Conservation (phyloP, 2,888 invertebrate species). For the Thumatha senex region DNA sequence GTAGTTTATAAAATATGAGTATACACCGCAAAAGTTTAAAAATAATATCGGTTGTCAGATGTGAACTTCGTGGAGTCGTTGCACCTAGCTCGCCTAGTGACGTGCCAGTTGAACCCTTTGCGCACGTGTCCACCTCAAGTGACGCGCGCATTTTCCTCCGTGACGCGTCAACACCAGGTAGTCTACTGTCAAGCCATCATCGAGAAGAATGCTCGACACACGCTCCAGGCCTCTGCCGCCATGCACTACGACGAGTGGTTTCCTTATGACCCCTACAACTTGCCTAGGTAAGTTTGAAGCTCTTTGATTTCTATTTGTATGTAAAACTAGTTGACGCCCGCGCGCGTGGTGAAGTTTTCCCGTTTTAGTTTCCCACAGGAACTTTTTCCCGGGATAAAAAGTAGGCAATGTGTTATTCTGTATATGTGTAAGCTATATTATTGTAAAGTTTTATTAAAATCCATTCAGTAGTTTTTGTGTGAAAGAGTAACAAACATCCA, state of each 20-base stretch:
- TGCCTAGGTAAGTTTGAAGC: conserved; percentile 83
- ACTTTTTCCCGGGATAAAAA: too few relatives aligned
- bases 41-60: conserved; percentile 75
- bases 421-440: too few relatives aligned
- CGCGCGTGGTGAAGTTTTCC: too few relatives aligned
- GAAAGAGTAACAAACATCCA: too few relatives aligned
- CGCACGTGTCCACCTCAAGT: conserved; percentile 90
- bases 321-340: too few relatives aligned
- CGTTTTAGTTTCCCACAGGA: too few relatives aligned
- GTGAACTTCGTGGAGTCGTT: conserved; percentile 90
- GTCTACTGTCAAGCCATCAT: conserved; percentile 96
- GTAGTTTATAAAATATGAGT: too few relatives aligned
- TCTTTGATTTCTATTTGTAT: too few relatives aligned
- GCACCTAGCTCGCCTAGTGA: conserved; percentile 93
- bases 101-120: conserved; percentile 94
- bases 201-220: conserved; percentile 89
- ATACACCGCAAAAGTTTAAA: not conserved
- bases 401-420: too few relatives aligned
- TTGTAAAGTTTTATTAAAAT: too few relatives aligned
- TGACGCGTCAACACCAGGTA: conserved; percentile 92
- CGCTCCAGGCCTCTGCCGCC: conserved; percentile 65
- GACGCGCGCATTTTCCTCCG: conserved; percentile 90
- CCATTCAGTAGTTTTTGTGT: too few relatives aligned
- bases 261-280: conserved; percentile 94
- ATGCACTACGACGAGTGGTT: conserved; percentile 88